These are phyloP conservation scores for Lucilia cuprina DNA, from an alignment of 1,140 invertebrate species.

Conservation along the genomic window DNA sequence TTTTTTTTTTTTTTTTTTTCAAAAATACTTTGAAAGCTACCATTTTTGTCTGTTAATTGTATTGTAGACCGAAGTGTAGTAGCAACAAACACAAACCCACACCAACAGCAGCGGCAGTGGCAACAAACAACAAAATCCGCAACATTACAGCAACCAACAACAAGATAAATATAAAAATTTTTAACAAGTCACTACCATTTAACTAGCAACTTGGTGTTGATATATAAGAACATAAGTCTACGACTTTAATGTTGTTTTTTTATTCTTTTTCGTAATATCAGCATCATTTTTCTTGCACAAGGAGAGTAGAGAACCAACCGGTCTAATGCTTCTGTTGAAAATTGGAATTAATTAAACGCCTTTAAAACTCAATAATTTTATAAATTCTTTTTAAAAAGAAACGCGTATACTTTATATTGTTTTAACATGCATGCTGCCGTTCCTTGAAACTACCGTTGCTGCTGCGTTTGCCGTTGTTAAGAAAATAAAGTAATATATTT, in stretches of 20 bases:
- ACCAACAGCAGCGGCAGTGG: neutral
- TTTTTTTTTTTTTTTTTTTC: too few species aligned
- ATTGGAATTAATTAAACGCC: constrained; percentile 41
- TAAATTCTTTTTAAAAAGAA: neutral
- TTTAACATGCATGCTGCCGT: neutral
- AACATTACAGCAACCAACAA: neutral
- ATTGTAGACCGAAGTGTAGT: neutral
- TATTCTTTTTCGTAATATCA: neutral
- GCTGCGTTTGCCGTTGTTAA: neutral
- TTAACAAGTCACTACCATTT: neutral
- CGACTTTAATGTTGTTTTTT: neutral
- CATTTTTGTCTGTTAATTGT: constrained; percentile 9
- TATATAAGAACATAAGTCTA: neutral
- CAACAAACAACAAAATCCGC: neutral
- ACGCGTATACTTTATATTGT: neutral
- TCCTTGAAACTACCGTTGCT: neutral
- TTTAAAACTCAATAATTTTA: constrained; percentile 40
- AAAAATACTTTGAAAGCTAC: neutral
- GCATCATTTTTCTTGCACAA: neutral
- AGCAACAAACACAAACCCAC: neutral
- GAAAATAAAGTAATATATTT: constrained; percentile 2
- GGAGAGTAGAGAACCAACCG: neutral
- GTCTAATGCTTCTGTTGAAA: constrained; percentile 28
- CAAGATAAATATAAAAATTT: neutral
- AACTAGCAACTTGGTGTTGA: neutral